Conservation (phyloP, 2,113 vertebrate species). For the Nycticebus coucang region DNA sequence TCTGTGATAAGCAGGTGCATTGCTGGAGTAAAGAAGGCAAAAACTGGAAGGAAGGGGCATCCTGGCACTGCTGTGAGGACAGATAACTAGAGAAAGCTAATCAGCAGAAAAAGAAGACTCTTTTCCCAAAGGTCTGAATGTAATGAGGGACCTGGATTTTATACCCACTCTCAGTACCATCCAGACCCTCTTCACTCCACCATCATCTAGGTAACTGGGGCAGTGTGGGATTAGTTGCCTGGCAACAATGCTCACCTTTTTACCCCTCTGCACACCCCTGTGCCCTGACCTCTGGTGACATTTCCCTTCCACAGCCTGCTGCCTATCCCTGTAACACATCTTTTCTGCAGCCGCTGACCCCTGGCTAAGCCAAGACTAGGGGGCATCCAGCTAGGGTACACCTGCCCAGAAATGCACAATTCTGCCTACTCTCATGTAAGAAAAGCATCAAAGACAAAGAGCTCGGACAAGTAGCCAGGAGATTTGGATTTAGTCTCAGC, state of each 20-base stretch:
- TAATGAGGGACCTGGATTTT: neutral
- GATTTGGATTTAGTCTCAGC: neutral
- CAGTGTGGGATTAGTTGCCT: conserved; percentile 40
- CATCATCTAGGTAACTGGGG: conserved; percentile 66
- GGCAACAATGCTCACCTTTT: conserved; percentile 37
- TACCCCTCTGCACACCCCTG: neutral
- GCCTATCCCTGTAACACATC: neutral
- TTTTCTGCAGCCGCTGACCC: neutral
- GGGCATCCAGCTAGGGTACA: neutral
- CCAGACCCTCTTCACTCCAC: neutral
- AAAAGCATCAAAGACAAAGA: neutral
- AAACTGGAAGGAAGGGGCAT: neutral
- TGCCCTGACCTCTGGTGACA: conserved; percentile 1
- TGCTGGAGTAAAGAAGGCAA: neutral
- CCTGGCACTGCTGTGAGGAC: neutral
- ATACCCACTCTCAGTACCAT: neutral
- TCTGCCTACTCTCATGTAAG: neutral
- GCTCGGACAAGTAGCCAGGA: neutral
- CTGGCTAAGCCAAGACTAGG: neutral
- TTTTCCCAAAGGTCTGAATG: neutral
- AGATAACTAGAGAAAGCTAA: neutral
- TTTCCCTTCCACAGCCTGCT: neutral
- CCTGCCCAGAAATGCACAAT: neutral
- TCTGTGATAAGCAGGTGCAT: neutral
- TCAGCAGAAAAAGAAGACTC: neutral